Evolutionary conservation across 1,140 invertebrate species (phyloP).

Genomic region (Carcinoscorpius rotundicauda): DNA sequence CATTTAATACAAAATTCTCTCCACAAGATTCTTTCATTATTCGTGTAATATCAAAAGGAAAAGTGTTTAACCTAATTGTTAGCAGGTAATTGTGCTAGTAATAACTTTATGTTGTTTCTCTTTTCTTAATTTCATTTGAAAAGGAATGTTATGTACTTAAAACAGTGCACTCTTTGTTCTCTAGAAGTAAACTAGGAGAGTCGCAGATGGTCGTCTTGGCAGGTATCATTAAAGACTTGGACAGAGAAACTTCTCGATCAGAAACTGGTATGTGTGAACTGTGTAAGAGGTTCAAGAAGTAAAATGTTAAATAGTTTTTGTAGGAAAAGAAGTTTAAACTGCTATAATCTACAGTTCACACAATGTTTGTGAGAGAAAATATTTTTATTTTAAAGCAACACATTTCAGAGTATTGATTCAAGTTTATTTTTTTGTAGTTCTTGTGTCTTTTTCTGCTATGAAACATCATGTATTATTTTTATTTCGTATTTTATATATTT

Average conservation of each 20-base stretch:
- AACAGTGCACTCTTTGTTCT: constrained; percentile 41
- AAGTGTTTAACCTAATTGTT: background rate
- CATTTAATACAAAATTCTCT: background rate
- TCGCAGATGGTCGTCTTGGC: constrained; percentile 68
- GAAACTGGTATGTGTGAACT: constrained; percentile 48
- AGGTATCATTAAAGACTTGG: constrained; percentile 69
- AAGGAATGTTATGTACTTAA: constrained; percentile 27
- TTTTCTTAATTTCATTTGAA: no score
- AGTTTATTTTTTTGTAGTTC: no score
- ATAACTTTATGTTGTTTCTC: no score
- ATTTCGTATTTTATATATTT: no score
- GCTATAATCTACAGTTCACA: no score
- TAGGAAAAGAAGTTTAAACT: background rate
- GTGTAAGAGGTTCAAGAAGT: background rate
- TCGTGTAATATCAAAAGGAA: background rate
- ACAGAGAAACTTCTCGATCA: constrained; percentile 65
- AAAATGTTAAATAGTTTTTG: background rate
- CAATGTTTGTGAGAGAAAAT: no score
- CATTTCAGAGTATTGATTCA: no score
- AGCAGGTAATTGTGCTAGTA: no score
- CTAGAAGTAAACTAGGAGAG: constrained; percentile 51
- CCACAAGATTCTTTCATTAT: background rate
- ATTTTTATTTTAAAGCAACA: no score
- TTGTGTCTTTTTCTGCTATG: no score
- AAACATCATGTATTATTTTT: no score